These are phyloP conservation scores for Microcaecilia unicolor DNA, from an alignment of 2,797 vertebrate genomes.

Conservation along the genomic window DNA sequence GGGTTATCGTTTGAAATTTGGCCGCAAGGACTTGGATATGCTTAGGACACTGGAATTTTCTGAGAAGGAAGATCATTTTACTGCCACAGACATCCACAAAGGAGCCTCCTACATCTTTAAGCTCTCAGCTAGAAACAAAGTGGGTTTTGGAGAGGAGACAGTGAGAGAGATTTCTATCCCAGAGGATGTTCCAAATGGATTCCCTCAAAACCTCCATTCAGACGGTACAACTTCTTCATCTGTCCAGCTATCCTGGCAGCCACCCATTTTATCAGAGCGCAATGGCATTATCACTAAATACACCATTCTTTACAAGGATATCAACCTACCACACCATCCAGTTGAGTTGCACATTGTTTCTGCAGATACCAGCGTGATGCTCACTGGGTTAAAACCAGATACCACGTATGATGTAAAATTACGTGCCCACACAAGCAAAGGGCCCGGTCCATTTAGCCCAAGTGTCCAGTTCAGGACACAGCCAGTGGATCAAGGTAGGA, in stretches of 20 bases:
- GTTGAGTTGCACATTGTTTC: slow-evolving; percentile 86
- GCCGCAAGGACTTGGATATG: slow-evolving; percentile 83
- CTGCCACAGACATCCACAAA: slow-evolving; percentile 94
- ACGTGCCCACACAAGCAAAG: slow-evolving; percentile 98
- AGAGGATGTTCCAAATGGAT: slow-evolving; percentile 87
- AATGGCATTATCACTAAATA: slow-evolving; percentile 91
- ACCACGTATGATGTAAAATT: slow-evolving; percentile 99
- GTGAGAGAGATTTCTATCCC: slow-evolving; percentile 88
- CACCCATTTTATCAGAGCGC: slow-evolving; percentile 78
- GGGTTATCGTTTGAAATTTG: slow-evolving; percentile 90
- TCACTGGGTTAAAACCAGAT: slow-evolving; percentile 93
- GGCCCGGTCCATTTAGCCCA: slow-evolving; percentile 97
- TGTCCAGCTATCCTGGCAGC: slow-evolving; percentile 88
- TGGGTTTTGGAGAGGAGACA: slow-evolving; percentile 95
- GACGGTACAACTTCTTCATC: slow-evolving; percentile 84
- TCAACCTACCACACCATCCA: slow-evolving; percentile 89
- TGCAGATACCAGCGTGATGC: slow-evolving; percentile 78
- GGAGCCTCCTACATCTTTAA: slow-evolving; percentile 88
- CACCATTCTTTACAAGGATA: slow-evolving; percentile 92
- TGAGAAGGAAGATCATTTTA: slow-evolving; percentile 93
- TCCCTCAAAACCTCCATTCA: slow-evolving; percentile 83
- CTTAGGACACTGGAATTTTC: slow-evolving; percentile 88
- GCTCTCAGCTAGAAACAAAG: slow-evolving; percentile 93
- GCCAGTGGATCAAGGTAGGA: slow-evolving; percentile 99
- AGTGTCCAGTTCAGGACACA: slow-evolving; percentile 99